Base-by-base conservation (phyloP, 2,113 vertebrate genomes). In the Salvelinus fontinalis region DNA sequence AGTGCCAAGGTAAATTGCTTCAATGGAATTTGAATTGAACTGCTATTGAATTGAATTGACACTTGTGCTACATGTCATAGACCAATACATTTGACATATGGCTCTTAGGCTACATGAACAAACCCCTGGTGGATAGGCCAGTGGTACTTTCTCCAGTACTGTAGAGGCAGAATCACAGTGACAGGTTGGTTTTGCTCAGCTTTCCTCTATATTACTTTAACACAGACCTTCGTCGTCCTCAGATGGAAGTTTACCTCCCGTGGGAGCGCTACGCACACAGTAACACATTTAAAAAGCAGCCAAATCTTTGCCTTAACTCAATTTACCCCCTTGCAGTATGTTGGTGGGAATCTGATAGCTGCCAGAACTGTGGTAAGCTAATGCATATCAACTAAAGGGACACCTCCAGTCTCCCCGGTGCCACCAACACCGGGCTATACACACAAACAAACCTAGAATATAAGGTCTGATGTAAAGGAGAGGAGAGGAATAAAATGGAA, bases 381-480 rank as follows among this genome's bases (percentile, higher is more conserved):
- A 92, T 89, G 86, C 86, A 91, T 89, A 90, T 91, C 85, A 88
- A 90, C 85, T 83, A 85, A 90, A 81, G 73, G 83, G 85, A 83
- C 83, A 85, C 80, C 67, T 83, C 81, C 81, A 82, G 84, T 82
- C 62, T 86, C 81, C 83, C 81, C 9, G 57, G 84, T 75, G 82
- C 80, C 81, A 83, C 9, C 83, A 79, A 84, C 78, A 80, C 78
- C 76, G 48, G 65, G 68, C 76, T 72, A 75, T 78, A 71, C 60
- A 77, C 54, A 27, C 81, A 82, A 87, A 89, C 83, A 67, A 86
- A 83, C 79, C 79, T 74, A 76, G 80, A 80, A 85, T 14, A 75
- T 18, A n/a, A 80, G 82, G 49, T 79, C 20, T 60, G 14, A n/a
- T 18, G n/a, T 4, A 67, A 13, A 14, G 2, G 27, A 7, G 26